phyloP scores from a whole-genome alignment of 2,888 invertebrate species.

The Drosophila quasianomalipes region DNA sequence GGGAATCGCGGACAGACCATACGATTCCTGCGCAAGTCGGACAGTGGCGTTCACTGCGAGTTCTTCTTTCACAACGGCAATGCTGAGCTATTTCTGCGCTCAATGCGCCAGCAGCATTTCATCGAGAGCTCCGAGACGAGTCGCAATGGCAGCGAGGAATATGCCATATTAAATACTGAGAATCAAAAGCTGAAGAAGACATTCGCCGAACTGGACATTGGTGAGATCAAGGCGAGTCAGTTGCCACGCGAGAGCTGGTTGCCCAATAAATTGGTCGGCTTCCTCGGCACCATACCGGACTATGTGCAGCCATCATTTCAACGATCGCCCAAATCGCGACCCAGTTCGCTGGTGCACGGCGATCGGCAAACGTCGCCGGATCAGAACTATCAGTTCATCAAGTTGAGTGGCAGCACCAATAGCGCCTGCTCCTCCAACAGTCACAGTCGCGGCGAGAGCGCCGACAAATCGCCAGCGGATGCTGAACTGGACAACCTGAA shows the following conservation, averaged over 20 bases:
- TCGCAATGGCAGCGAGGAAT: conserved; percentile 87
- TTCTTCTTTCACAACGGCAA: conserved; percentile 96
- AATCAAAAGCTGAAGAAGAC: conserved; percentile 92
- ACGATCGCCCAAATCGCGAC: conserved; percentile 70
- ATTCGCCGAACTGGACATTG: conserved; percentile 94
- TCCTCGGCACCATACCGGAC: conserved; percentile 84
- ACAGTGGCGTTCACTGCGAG: conserved; percentile 88
- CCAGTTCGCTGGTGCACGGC: conserved; percentile 51
- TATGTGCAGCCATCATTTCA: conserved; percentile 82
- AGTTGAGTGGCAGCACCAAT: conserved; percentile 70
- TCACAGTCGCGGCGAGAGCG: conserved; percentile 75
- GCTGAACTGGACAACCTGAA: conserved; percentile 86
- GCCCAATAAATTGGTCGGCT: conserved; percentile 82
- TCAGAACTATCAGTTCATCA: conserved; percentile 80
- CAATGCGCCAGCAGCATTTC: conserved; percentile 82
- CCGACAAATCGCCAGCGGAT: conserved; percentile 88
- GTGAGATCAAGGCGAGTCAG: conserved; percentile 84
- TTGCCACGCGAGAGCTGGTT: conserved; percentile 83
- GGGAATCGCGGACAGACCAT: conserved; percentile 87
- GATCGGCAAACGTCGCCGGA: conserved; percentile 75
- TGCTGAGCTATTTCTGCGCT: conserved; percentile 88
- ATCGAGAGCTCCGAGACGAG: conserved; percentile 86
- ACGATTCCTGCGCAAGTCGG: conserved; percentile 88
- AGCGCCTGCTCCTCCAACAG: conserved; percentile 71
- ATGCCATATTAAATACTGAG: conserved; percentile 90